These are phyloP conservation scores for Malthinus seriepunctatus DNA, from an alignment of 2,888 invertebrate species.

Conservation along the genomic window DNA sequence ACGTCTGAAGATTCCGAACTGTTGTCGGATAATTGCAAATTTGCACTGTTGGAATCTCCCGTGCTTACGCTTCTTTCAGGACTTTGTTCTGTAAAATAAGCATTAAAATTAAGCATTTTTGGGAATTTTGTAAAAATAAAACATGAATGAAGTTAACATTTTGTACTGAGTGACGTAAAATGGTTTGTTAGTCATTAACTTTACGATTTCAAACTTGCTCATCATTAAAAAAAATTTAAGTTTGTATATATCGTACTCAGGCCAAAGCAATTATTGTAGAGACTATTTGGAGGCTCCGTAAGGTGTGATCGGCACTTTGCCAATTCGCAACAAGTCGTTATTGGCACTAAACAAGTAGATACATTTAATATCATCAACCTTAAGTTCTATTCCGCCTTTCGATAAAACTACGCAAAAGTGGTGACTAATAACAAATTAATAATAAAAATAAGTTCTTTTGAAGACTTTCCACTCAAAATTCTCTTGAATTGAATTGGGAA, in stretches of 20 bases:
- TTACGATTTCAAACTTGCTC: not conserved
- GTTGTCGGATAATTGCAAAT: conserved; percentile 42
- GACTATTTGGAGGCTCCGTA: conserved; percentile 44
- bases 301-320: conserved; percentile 52
- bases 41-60: conserved; percentile 45
- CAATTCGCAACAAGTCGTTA: conserved; percentile 51
- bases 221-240: not conserved
- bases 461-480: too few relatives aligned
- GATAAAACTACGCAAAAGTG: not conserved
- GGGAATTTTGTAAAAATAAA: not conserved
- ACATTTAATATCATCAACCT: conserved; percentile 34
- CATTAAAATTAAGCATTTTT: too few relatives aligned
- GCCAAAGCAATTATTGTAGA: conserved; percentile 15
- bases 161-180: not conserved
- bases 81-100: conserved; percentile 47
- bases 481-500: too few relatives aligned
- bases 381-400: conserved; percentile 34
- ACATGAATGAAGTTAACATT: conserved; percentile 2
- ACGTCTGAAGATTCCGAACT: conserved; percentile 62
- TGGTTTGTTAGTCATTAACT: not conserved
- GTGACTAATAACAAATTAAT: not conserved
- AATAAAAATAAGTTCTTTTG: too few relatives aligned
- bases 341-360: conserved; percentile 43
- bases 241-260: not conserved
- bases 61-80: conserved; percentile 53